Evolutionary conservation across 2,797 vertebrate genomes (phyloP).

Genomic region (Danio albolineatus): DNA sequence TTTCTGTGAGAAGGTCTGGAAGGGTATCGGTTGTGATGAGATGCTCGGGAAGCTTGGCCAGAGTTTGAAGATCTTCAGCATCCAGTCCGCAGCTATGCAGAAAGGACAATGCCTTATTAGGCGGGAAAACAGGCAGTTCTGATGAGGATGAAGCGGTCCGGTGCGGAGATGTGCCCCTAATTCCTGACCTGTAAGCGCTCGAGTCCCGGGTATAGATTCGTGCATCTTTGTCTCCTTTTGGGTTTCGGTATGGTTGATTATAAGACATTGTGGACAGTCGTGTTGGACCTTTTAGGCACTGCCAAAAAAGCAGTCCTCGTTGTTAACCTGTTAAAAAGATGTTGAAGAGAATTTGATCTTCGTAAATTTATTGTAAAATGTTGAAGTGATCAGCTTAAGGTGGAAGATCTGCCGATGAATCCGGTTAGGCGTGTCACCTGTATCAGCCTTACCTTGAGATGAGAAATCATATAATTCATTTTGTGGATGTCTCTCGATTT

Average conservation of each 20-base stretch:
- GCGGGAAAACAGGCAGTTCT: neutral
- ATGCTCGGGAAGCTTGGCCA: slow-evolving; percentile 77
- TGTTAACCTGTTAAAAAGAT: slow-evolving; percentile 49
- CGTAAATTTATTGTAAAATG: neutral
- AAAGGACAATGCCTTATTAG: slow-evolving; percentile 69
- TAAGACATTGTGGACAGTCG: slow-evolving; percentile 52
- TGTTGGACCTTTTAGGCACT: neutral
- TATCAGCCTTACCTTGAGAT: slow-evolving; percentile 46
- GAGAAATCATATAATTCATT: slow-evolving; percentile 40
- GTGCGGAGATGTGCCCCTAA: slow-evolving; percentile 13
- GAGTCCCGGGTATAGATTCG: slow-evolving; percentile 33
- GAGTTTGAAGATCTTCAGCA: slow-evolving; percentile 70
- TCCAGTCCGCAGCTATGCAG: slow-evolving; percentile 78
- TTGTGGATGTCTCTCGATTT: slow-evolving; percentile 17
- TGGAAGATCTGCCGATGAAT: slow-evolving; percentile 1
- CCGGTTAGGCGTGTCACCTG: neutral
- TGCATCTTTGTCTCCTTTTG: slow-evolving; percentile 32
- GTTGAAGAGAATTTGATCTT: slow-evolving; percentile 26
- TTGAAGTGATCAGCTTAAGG: neutral
- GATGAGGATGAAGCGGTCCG: slow-evolving; percentile 23
- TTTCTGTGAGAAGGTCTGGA: slow-evolving; percentile 73
- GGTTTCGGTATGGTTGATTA: slow-evolving; percentile 45
- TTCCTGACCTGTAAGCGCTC: slow-evolving; percentile 17
- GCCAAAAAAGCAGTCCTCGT: slow-evolving; percentile 1
- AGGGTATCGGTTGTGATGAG: slow-evolving; percentile 74